These are phyloP conservation scores for Scelioninae gen. 1 DNA, from an alignment of 2,888 invertebrate genomes.

Conservation along the genomic window DNA sequence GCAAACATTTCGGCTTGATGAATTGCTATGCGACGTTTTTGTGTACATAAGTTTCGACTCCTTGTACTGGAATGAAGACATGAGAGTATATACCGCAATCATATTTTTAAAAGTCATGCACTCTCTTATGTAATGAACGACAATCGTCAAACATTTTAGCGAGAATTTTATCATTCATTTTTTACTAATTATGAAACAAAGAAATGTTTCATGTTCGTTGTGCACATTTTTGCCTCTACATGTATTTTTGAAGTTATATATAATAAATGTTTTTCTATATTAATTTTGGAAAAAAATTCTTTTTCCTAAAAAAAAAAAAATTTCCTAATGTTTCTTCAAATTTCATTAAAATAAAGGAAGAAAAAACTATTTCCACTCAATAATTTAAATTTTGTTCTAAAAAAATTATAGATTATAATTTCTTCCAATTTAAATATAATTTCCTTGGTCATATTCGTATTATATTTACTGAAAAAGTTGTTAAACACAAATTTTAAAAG, in stretches of 20 bases:
- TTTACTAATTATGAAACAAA: conserved; percentile 30
- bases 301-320: too few species aligned
- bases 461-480: conserved; percentile 44
- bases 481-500: conserved; percentile 76
- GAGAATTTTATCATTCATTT: conserved; percentile 30
- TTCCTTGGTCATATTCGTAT: conserved; percentile 66
- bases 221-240: conserved; percentile 2
- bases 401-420: too few species aligned
- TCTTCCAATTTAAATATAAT: conserved; percentile 54
- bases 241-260: conserved; percentile 14
- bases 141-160: conserved; percentile 38
- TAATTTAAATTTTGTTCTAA: too few species aligned
- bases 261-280: not conserved
- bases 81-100: conserved; percentile 54
- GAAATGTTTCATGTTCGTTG: conserved; percentile 4
- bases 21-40: conserved; percentile 73
- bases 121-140: conserved; percentile 37
- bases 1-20: conserved; percentile 65
- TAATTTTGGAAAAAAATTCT: too few species aligned
- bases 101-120: conserved; percentile 41
- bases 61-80: conserved; percentile 72
- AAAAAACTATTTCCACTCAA: too few species aligned
- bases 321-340: too few species aligned
- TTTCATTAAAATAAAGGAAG: too few species aligned
- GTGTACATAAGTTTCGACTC: conserved; percentile 71